Evolutionary conservation across 2,888 invertebrate genomes (phyloP), one percentile per base, ranked within the genome.

Genomic region (Linhomoeus sp.): DNA sequence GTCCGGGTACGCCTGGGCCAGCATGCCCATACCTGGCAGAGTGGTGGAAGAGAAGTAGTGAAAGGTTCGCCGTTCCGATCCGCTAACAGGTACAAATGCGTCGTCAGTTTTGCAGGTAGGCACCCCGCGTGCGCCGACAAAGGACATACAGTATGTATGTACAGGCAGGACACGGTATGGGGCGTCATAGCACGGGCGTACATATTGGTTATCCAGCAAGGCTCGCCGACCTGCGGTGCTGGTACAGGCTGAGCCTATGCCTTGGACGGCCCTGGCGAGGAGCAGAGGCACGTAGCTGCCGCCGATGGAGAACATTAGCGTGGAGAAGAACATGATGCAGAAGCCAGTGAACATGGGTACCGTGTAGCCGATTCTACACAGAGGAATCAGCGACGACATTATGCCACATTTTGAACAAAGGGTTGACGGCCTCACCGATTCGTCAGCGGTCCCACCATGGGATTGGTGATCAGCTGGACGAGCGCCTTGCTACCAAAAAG

Each of bases 281-380:
- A 94, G 92, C 46, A 97, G 72, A 15, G 94, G 81, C 41, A 80
- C 72, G 69, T 90, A 97, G 36, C 84, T 85, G 42, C 87, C 77
- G 17, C 92, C 94, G 68, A 97, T 94, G 0, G 97, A 94, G 69
- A 97, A 97, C 62, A 94, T 87, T 87, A 97, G 68, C 1, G 97
- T 97, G 0, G 97, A 97, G 24, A 90, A 69, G 67, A 97, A 97
- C 92, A 99, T 92, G 51, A 99, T 81, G 51, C 90, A 76, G 68
- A 99, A 97, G 9, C 97, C 97, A 22, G 84, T 79, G 64, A 97
- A 97, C 92, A 99, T 94, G 17, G 97, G 97, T 47, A 97, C 78
- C 64, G 90, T 94, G 75, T 97, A 97, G 57, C 97, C 97, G 64
- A 99, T 90, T 67, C 97, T 94, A 74, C 29, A 76, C n/a, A n/a